phyloP scores from a whole-genome alignment of 2,888 invertebrate species.

The Melolontha melolontha region DNA sequence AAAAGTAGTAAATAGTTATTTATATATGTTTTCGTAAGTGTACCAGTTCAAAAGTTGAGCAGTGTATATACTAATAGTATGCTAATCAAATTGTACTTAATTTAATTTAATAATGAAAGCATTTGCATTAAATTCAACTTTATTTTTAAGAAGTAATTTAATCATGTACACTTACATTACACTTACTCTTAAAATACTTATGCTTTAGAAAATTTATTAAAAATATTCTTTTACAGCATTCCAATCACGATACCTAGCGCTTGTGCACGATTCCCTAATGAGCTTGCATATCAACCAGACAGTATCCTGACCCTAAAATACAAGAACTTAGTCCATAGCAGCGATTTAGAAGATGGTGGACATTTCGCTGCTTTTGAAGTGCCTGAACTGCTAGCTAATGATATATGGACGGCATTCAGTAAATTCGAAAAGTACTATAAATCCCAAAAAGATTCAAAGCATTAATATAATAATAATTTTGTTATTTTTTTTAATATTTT shows the following conservation, averaged over 20 bases:
- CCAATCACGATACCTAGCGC: conserved; percentile 78
- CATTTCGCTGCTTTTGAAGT: conserved; percentile 88
- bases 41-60: too few species aligned
- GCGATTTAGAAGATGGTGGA: conserved; percentile 77
- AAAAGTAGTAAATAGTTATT: too few species aligned
- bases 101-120: too few species aligned
- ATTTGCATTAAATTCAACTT: too few species aligned
- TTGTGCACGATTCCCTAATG: conserved; percentile 79
- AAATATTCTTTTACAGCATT: conserved; percentile 67
- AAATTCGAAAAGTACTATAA: conserved; percentile 59
- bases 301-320: conserved; percentile 71
- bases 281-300: conserved; percentile 73
- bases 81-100: too few species aligned
- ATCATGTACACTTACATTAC: too few species aligned
- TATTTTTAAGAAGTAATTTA: too few species aligned
- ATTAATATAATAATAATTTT: neutral
- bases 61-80: too few species aligned
- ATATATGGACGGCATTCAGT: conserved; percentile 73
- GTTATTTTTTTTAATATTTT: conserved; percentile 2
- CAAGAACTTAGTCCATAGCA: conserved; percentile 76
- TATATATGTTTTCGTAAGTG: too few species aligned
- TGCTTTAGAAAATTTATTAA: too few species aligned
- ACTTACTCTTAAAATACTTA: too few species aligned
- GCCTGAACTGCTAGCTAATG: conserved; percentile 76
- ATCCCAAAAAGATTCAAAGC: neutral